These are phyloP conservation scores for Himalopsyche anomala DNA, from an alignment of 2,888 invertebrate genomes.

Conservation along the genomic window DNA sequence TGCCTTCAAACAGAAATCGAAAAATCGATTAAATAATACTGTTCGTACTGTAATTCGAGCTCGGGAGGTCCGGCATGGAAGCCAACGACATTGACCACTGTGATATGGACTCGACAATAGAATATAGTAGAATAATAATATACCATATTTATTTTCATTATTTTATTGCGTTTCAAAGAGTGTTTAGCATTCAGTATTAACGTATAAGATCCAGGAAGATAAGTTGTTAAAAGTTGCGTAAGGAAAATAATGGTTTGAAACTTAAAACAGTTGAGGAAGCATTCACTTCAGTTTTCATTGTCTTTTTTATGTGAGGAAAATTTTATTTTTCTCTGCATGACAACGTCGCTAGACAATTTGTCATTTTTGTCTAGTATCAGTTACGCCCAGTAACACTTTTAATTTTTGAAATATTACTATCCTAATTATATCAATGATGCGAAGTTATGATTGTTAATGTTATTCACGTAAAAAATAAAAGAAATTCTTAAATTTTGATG, in stretches of 20 bases:
- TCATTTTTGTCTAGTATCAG: slow-evolving; percentile 2
- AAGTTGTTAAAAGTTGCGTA: too few species aligned
- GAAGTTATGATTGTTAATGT: slow-evolving; percentile 33
- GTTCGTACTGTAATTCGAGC: too few species aligned
- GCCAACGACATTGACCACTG: too few species aligned
- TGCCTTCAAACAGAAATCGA: too few species aligned
- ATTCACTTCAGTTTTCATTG: background rate
- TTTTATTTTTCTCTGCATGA: background rate
- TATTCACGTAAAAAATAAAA: background rate
- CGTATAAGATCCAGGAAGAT: too few species aligned
- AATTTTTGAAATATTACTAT: slow-evolving; percentile 58
- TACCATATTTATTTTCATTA: too few species aligned
- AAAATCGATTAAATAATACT: too few species aligned
- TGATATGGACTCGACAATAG: too few species aligned
- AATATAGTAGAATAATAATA: too few species aligned
- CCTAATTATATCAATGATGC: slow-evolving; percentile 60
- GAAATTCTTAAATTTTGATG: background rate
- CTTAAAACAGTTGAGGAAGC: background rate
- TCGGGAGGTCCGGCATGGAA: too few species aligned
- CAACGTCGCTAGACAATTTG: slow-evolving; percentile 15
- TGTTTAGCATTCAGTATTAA: too few species aligned
- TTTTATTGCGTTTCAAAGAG: too few species aligned
- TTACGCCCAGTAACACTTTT: slow-evolving; percentile 34
- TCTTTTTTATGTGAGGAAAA: background rate
- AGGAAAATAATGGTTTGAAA: background rate